These are phyloP conservation scores for Drosophila kepulauana DNA, from an alignment of 1,140 invertebrate species.

Conservation along the genomic window DNA sequence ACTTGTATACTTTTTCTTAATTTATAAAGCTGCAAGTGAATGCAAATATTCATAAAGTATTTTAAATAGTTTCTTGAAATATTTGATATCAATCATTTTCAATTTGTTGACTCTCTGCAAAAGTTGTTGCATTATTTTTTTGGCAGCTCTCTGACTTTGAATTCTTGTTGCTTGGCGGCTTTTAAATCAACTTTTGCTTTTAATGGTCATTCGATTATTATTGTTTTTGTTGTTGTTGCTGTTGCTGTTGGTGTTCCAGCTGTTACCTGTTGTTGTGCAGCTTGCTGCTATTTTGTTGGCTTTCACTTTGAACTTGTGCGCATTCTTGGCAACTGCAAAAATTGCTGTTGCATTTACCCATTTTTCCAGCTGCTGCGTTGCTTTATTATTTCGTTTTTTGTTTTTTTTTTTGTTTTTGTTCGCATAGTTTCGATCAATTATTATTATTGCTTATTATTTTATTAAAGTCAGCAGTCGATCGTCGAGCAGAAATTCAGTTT, in stretches of 20 bases:
- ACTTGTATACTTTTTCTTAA: too few relatives aligned
- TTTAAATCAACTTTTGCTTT: conserved; percentile 26
- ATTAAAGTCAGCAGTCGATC: conserved; percentile 31
- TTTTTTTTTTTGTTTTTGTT: conserved; percentile 16
- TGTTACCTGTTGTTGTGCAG: conserved; percentile 9
- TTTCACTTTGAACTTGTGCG: conserved; percentile 57
- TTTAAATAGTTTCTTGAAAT: too few relatives aligned
- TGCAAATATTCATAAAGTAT: background rate
- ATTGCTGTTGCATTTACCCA: background rate
- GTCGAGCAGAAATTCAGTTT: background rate
- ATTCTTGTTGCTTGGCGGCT: background rate
- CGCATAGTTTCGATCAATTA: conserved; percentile 45
- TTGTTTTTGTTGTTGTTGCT: background rate
- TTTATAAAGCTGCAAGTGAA: too few relatives aligned
- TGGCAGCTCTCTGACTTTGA: background rate
- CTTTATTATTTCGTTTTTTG: background rate
- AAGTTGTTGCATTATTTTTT: background rate
- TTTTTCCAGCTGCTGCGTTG: background rate
- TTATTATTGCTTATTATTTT: conserved; percentile 49
- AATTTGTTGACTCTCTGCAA: too few relatives aligned
- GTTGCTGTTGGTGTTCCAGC: too few relatives aligned
- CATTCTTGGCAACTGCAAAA: conserved; percentile 41
- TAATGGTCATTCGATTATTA: background rate
- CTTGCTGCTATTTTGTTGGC: conserved; percentile 18
- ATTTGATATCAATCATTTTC: too few relatives aligned